Percentiles rank a stretch among this genome's conserved stretches.
phyloP scores from a whole-genome alignment of 2,113 vertebrate genomes.

The Xenus cinereus region DNA sequence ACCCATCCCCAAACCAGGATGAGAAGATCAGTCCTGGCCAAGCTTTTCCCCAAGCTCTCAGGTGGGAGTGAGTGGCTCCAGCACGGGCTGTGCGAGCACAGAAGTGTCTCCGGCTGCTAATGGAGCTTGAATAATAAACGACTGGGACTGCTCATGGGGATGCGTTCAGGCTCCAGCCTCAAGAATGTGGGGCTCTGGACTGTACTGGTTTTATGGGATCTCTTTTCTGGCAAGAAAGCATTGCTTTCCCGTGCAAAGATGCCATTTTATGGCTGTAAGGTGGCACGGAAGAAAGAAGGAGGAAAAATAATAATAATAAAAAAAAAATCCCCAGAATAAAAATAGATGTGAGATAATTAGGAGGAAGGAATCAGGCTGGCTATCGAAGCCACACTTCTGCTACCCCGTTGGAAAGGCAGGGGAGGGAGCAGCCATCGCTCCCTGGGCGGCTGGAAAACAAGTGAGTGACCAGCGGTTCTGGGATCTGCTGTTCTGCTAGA shows the following conservation, averaged over 20 bases:
- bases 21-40: not conserved
- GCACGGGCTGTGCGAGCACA: not conserved
- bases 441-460: not conserved
- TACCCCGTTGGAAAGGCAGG: not conserved
- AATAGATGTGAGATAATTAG: not conserved
- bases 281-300: not conserved
- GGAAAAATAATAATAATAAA: not conserved
- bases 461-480: not conserved
- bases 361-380: not conserved
- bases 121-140: not conserved
- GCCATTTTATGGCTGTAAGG: not conserved
- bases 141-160: not conserved
- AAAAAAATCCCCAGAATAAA: not conserved
- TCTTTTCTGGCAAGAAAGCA: not conserved
- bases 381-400: not conserved
- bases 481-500: not conserved
- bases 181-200: not conserved
- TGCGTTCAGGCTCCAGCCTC: not conserved
- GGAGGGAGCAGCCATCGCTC: not conserved
- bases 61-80: not conserved
- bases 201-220: fast-evolving
- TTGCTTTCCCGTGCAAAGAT: not conserved
- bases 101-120: not conserved
- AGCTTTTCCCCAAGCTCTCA: not conserved
- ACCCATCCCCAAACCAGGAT: not conserved